phyloP scores from a whole-genome alignment of 2,797 vertebrate genomes.

The Sebastes jordani region DNA sequence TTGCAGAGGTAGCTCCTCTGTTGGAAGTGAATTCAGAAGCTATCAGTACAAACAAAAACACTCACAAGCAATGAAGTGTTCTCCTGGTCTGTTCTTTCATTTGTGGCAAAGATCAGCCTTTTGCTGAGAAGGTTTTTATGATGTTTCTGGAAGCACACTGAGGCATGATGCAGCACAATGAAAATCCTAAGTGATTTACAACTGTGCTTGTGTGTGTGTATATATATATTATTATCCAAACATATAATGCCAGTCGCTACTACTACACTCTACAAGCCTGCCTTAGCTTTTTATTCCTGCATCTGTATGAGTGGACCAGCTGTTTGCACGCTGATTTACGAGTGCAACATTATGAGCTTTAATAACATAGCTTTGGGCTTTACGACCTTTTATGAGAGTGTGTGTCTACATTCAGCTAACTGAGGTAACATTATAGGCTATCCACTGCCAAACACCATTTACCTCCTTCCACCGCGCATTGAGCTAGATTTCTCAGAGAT shows the following conservation, averaged over 20 bases:
- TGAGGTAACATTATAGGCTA: conserved; percentile 58
- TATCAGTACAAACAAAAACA: neutral
- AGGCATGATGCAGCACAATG: neutral
- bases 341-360: conserved; percentile 68
- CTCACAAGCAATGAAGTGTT: neutral
- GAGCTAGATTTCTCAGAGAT: conserved; percentile 45
- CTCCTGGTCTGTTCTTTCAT: neutral
- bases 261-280: neutral
- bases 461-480: conserved; percentile 25
- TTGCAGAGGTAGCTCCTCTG: neutral
- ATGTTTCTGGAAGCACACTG: neutral
- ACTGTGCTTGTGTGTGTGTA: neutral
- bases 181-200: neutral
- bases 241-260: conserved; percentile 1
- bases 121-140: neutral
- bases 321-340: conserved; percentile 67
- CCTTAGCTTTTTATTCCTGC: neutral
- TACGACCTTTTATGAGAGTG: conserved; percentile 62
- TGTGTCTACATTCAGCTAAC: conserved; percentile 43
- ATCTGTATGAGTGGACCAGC: conserved; percentile 38
- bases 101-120: neutral
- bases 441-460: conserved; percentile 57
- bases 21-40: neutral
- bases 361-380: conserved; percentile 64
- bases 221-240: neutral